Base-by-base conservation (phyloP, 1,140 invertebrate genomes). In the Anoplophora glabripennis region DNA sequence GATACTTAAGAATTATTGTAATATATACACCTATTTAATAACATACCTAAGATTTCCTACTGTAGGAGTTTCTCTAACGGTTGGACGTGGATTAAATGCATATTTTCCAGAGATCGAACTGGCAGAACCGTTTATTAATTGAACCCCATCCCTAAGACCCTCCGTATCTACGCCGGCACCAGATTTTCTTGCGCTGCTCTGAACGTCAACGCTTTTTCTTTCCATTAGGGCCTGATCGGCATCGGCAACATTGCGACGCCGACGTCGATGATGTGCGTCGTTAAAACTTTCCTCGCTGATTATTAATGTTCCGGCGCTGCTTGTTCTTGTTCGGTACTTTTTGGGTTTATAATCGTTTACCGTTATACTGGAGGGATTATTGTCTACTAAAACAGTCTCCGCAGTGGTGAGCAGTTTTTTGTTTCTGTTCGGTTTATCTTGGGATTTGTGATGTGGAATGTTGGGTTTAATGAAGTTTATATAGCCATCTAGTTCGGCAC, bases 291-390 rank as follows among this genome's bases (percentile, higher is more conserved):
- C 78, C 17, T 79, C 75, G 37, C 70, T 71, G 45, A 80, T 75
- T 41, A 80, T 71, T 54, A 80, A 66, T 15, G 77, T 80, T 42
- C 78, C 78, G n/a, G 78, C 78, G 51, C 76, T 77, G 60, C 77
- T 75, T 51, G 75, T 77, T 44, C 78, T 69, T 49, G 79, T 69
- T 60, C 67, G 76, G 48, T 79, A 80, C 28, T 70, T 66, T 62
- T 57, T 62, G 4, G 15, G n/a, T 57, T 21, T 14, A 12, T 53
- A 34, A 61, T 49, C 51, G 54, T 48, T 55, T 45, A 65, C 59
- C 57, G 64, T 53, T 8, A 67, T 57, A 62, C 62, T 64, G 12
- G 5, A 38, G 14, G 48, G 37, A 28, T 57, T 65, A 45, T 54
- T 52, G 34, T 56, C 34, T 14, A 51, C 59, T 15, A 53, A 53